phyloP scores from a whole-genome alignment of 1,140 invertebrate genomes.

The Neodiprion fabricii region DNA sequence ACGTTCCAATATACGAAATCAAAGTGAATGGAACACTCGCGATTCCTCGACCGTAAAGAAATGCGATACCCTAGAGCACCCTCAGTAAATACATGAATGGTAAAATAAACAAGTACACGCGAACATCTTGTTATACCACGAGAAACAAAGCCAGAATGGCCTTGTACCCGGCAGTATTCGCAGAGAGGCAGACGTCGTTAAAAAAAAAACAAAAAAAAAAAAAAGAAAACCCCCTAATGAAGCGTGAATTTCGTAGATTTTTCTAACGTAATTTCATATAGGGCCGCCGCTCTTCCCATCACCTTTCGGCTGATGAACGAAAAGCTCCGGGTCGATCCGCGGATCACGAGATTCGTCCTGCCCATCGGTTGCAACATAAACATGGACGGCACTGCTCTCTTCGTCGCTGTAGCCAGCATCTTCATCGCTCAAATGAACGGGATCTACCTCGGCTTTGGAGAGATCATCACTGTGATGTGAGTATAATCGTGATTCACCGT shows the following conservation, averaged over 20 bases:
- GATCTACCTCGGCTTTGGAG: conserved; percentile 77
- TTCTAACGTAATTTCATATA: conserved; percentile 63
- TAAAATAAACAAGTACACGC: neutral
- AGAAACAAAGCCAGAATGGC: conserved; percentile 24
- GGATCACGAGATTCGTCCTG: conserved; percentile 90
- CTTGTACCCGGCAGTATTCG: conserved; percentile 21
- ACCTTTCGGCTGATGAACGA: conserved; percentile 95
- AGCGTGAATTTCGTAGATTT: conserved; percentile 32
- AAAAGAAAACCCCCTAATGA: neutral
- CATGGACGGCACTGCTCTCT: conserved; percentile 94
- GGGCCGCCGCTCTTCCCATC: conserved; percentile 92
- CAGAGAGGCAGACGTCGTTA: conserved; percentile 21
- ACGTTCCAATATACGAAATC: neutral
- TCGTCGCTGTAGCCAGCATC: conserved; percentile 85
- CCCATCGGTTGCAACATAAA: conserved; percentile 93
- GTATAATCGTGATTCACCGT: conserved; percentile 43
- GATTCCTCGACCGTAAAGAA: neutral
- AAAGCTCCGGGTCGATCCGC: conserved; percentile 84
- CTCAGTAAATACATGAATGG: neutral
- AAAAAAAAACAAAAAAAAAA: conserved; percentile 11
- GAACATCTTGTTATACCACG: neutral
- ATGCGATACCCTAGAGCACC: neutral
- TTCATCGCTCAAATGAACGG: conserved; percentile 94
- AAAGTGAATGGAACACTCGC: neutral
- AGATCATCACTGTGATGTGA: conserved; percentile 82